Conservation (phyloP, 2,888 invertebrate genomes). For the Chloroclystis v-ata region DNA sequence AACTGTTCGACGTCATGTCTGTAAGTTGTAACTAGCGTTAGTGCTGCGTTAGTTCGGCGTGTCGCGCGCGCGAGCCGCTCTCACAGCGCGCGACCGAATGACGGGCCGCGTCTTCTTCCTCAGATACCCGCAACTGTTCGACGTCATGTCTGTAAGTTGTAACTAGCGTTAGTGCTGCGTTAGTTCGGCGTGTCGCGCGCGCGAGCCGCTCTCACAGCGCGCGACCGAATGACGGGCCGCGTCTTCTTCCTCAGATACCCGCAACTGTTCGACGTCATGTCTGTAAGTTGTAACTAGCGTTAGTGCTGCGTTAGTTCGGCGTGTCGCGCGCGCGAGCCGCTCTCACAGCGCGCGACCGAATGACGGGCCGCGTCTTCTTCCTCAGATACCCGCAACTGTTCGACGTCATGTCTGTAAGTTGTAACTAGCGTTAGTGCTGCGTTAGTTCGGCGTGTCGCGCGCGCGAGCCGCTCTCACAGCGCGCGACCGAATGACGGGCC, state of each 20-base stretch:
- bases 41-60: slow-evolving; percentile 94
- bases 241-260: slow-evolving; percentile 87
- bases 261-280: slow-evolving; percentile 68
- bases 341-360: slow-evolving; percentile 81
- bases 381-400: slow-evolving; percentile 74
- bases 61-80: slow-evolving; percentile 76
- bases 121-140: slow-evolving; percentile 75
- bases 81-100: slow-evolving; percentile 83
- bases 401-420: slow-evolving; percentile 74
- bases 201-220: slow-evolving; percentile 76
- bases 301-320: slow-evolving; percentile 92
- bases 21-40: slow-evolving; percentile 82
- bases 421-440: slow-evolving; percentile 87
- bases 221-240: slow-evolving; percentile 85
- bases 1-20: slow-evolving; percentile 76
- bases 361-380: slow-evolving; percentile 90
- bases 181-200: slow-evolving; percentile 90
- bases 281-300: slow-evolving; percentile 79
- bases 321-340: slow-evolving; percentile 81
- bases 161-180: slow-evolving; percentile 88
- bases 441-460: slow-evolving; percentile 91
- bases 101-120: slow-evolving; percentile 89
- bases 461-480: slow-evolving; percentile 74
- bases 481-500: slow-evolving; percentile 85
- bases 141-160: slow-evolving; percentile 74